phyloP scores from a whole-genome alignment of 2,797 vertebrate genomes.

The Peromyscus aztecus region DNA sequence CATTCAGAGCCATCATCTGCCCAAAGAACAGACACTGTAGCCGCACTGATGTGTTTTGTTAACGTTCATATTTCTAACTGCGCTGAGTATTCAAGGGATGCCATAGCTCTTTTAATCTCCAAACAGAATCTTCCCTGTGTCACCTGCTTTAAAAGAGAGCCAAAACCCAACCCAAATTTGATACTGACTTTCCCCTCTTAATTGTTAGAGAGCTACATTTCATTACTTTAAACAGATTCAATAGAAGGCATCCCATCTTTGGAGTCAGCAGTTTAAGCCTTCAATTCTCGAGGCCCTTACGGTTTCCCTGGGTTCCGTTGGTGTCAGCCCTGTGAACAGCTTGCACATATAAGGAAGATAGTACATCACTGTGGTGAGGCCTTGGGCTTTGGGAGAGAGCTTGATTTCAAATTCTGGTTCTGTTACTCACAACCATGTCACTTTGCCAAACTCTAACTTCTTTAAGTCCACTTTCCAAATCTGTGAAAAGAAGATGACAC shows the following conservation, averaged over 20 bases:
- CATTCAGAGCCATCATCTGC: not conserved
- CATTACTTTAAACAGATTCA: constrained; percentile 1
- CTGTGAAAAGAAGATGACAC: not conserved
- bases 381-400: not conserved
- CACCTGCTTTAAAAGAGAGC: not conserved
- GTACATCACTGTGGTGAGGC: too few relatives aligned
- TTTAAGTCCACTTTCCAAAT: not conserved
- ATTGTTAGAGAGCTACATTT: not conserved
- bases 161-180: not conserved
- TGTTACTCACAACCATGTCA: not conserved
- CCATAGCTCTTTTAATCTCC: not conserved
- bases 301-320: not conserved
- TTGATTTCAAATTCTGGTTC: not conserved
- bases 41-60: not conserved
- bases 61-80: not conserved
- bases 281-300: not conserved
- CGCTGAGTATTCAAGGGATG: not conserved
- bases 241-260: not conserved
- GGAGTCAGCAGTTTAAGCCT: not conserved
- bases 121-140: not conserved
- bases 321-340: not conserved
- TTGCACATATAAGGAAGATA: not conserved
- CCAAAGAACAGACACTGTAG: not conserved
- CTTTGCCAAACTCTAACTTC: not conserved
- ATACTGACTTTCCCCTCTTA: not conserved